A percentile compares a stretch with the other conserved stretches of the same genome.
phyloP scores from a whole-genome alignment of 2,797 vertebrate species.

The Loriculus beryllinus region DNA sequence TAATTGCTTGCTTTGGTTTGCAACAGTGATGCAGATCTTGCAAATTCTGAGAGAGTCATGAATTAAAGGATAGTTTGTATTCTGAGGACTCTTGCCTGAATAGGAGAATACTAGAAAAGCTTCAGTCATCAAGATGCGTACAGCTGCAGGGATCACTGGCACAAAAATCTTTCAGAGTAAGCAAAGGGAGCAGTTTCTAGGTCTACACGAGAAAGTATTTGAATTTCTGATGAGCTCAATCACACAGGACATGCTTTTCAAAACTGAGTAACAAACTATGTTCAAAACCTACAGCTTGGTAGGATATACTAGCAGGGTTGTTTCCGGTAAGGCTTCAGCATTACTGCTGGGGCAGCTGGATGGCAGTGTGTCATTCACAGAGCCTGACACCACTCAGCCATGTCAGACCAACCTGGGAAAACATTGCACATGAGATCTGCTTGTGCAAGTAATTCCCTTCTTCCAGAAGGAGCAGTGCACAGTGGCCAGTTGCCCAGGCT shows the following conservation, averaged over 20 bases:
- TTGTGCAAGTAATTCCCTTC: neutral
- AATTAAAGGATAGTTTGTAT: slow-evolving; percentile 39
- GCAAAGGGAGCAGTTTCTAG: slow-evolving; percentile 47
- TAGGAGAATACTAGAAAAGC: slow-evolving; percentile 38
- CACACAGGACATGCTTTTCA: neutral
- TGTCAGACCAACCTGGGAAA: accelerated
- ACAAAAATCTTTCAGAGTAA: slow-evolving; percentile 47
- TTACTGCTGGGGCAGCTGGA: neutral
- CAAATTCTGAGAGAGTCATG: neutral
- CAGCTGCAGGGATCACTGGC: slow-evolving; percentile 56
- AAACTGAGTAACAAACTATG: neutral
- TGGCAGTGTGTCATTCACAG: accelerated
- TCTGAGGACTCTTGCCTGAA: slow-evolving; percentile 12
- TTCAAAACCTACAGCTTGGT: neutral
- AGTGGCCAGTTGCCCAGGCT: neutral
- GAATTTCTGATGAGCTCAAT: slow-evolving; percentile 54
- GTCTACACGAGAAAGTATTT: slow-evolving; percentile 21
- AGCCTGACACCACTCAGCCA: neutral
- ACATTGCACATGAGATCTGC: neutral
- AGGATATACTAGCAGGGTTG: neutral
- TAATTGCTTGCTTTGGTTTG: neutral
- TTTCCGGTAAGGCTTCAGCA: neutral
- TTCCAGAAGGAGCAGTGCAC: neutral
- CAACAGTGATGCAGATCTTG: neutral
- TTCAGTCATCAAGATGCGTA: slow-evolving; percentile 25